phyloP scores from a whole-genome alignment of 2,113 vertebrate genomes.

The Myrmophylax atrothorax region DNA sequence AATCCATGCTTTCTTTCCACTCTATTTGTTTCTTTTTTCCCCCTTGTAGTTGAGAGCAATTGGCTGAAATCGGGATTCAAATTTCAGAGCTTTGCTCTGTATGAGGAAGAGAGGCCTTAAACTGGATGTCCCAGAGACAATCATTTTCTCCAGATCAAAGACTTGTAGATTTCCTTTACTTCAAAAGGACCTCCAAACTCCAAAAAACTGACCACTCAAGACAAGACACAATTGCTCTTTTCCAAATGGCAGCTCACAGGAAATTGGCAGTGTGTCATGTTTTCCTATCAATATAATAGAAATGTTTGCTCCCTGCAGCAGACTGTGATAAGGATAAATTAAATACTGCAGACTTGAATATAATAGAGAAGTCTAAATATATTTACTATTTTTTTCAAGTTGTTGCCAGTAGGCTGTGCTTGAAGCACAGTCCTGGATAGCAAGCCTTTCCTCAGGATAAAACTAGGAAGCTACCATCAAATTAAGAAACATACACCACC shows the following conservation, averaged over 20 bases:
- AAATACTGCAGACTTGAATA: background rate
- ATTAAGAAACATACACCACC: background rate
- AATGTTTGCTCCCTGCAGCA: background rate
- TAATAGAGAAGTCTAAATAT: background rate
- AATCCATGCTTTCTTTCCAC: background rate
- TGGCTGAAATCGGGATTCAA: background rate
- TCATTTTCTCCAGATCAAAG: background rate
- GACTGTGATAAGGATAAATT: background rate
- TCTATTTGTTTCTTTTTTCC: background rate
- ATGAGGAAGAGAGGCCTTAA: background rate
- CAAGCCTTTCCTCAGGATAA: background rate
- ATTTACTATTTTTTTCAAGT: background rate
- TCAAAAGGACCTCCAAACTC: background rate
- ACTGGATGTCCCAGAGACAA: background rate
- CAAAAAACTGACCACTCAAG: background rate
- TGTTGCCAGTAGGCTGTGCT: background rate
- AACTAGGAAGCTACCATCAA: background rate
- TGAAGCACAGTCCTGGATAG: background rate
- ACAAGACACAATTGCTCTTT: background rate
- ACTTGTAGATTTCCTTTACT: background rate
- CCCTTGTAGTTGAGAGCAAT: background rate
- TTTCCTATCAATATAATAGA: background rate
- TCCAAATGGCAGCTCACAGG: background rate
- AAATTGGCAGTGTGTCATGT: background rate
- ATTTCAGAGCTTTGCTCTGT: background rate